Evolutionary conservation across 2,113 vertebrate genomes (phyloP).

Genomic region (Hippopotamus amphibius): DNA sequence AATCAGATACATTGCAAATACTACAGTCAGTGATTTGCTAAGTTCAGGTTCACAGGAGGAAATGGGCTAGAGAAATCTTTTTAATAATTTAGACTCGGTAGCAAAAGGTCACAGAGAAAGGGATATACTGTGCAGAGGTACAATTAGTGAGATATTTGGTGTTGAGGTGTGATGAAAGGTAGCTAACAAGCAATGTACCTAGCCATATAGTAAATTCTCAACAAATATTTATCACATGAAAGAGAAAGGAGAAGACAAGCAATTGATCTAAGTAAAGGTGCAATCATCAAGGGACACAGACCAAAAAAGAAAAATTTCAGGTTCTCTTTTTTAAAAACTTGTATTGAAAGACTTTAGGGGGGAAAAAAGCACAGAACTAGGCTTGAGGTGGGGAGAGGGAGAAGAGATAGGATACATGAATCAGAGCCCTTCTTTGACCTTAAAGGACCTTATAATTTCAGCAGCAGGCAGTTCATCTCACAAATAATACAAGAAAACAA

Average conservation of each 20-base stretch:
- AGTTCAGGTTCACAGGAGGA: not conserved
- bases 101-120: constrained; percentile 22
- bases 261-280: constrained; percentile 22
- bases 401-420: not conserved
- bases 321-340: not conserved
- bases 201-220: not conserved
- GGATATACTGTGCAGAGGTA: not conserved
- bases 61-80: not conserved
- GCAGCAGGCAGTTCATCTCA: constrained; percentile 47
- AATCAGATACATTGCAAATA: constrained; percentile 36
- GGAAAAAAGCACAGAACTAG: not conserved
- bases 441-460: constrained; percentile 70
- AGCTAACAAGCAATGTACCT: not conserved
- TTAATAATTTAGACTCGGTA: not conserved
- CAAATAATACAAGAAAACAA: constrained; percentile 75
- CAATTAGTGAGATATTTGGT: not conserved
- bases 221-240: constrained; percentile 35
- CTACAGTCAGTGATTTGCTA: not conserved
- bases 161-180: not conserved
- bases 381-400: not conserved
- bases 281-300: constrained; percentile 34
- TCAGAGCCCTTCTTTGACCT: constrained; percentile 65
- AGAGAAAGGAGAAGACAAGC: not conserved
- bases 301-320: not conserved
- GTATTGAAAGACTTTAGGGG: not conserved